phyloP scores from a whole-genome alignment of 2,113 vertebrate species.

The Lepisosteus osseus region DNA sequence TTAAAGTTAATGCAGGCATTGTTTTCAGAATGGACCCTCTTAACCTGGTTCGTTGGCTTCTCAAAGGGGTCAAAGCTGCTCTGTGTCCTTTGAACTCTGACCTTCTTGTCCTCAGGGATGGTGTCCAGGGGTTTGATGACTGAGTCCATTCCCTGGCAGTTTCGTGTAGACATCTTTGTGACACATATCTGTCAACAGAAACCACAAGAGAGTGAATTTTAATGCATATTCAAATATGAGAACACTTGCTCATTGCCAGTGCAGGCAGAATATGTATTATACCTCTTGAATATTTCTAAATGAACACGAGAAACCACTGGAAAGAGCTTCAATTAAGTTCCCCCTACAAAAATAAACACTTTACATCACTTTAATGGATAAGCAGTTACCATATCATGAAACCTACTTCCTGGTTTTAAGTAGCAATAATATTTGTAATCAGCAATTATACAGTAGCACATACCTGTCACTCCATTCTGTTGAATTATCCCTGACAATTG shows the following conservation, averaged over 20 bases:
- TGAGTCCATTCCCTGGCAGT: constrained; percentile 91
- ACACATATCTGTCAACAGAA: constrained; percentile 86
- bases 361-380: too few relatives aligned
- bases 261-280: background rate
- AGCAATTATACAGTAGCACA: background rate
- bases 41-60: constrained; percentile 88
- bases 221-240: too few relatives aligned
- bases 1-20: constrained; percentile 93
- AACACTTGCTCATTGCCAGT: background rate
- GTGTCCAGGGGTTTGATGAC: constrained; percentile 93
- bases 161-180: constrained; percentile 97
- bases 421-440: too few relatives aligned
- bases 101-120: constrained; percentile 97
- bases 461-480: constrained; percentile 19
- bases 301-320: too few relatives aligned
- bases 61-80: constrained; percentile 92
- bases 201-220: background rate
- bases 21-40: constrained; percentile 94
- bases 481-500: background rate
- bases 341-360: too few relatives aligned
- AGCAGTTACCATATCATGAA: too few relatives aligned
- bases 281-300: background rate
- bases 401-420: too few relatives aligned
- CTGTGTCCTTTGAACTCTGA: constrained; percentile 91
- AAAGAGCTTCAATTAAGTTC: too few relatives aligned